Evolutionary conservation across 2,113 vertebrate genomes (phyloP), one percentile per base, ranked within the genome.

Genomic region (Embiotoca jacksoni): DNA sequence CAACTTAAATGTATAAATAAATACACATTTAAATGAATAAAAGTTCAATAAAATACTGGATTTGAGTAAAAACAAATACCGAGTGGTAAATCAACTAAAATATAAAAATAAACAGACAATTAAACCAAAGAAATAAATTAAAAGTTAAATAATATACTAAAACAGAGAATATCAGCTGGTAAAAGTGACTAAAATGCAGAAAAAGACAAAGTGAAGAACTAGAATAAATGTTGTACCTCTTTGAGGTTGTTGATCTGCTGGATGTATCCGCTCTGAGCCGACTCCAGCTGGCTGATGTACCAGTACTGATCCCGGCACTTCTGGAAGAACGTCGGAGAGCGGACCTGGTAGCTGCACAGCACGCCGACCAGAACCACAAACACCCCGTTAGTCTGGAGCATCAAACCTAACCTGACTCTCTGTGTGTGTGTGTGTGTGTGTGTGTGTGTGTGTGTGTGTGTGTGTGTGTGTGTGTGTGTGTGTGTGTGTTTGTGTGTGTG

Each of bases 211-310:
- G 15, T 47, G 7, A 49, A 14, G 58, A 4, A 54, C 23, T 23
- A 23, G 23, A 23, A 53, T 0, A 69, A 49, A 60, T 4, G 2
- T 4, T 6, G 11, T 92, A 98, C 98, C 94, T 99, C 98, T 92
- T 99, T 99, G 14, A 99, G 96, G 85, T 99, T 98, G 93, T 98
- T 99, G 91, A 99, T 98, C 92, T 99, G 97, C 75, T 99, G 98
- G 68, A 99, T 95, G 47, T 99, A 98, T 84, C 96, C 96, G 3
- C 95, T 95, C 92, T 99, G 98, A 49, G 97, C 96, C 1, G 97
- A 95, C 91, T 99, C 98, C 87, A 99, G 85, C 10, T 99, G 97
- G 92, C 96, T 96, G 92, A 99, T 99, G 90, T 99, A 99, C 98
- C 98, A 99, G 87, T 98, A 96, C 81, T 99, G 98, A 84, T 99